phyloP scores from a whole-genome alignment of 2,113 vertebrate genomes.

The Dasypus novemcinctus region DNA sequence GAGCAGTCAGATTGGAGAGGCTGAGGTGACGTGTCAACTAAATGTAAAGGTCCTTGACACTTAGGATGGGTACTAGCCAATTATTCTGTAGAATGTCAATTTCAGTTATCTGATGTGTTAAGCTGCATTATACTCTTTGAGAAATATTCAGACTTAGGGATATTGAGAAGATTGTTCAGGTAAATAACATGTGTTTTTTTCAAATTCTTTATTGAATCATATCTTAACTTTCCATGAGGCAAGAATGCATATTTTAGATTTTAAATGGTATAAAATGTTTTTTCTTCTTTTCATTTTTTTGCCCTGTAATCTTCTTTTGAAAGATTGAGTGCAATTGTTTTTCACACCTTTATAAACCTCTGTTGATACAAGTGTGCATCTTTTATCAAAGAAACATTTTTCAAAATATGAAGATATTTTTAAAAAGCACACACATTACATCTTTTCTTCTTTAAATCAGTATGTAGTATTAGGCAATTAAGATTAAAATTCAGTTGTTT shows the following conservation, averaged over 20 bases:
- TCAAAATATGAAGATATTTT: neutral
- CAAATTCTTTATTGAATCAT: neutral
- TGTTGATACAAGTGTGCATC: neutral
- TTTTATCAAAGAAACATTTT: neutral
- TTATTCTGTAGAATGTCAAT: neutral
- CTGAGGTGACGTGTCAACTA: too few species aligned
- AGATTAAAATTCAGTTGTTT: neutral
- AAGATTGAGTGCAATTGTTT: neutral
- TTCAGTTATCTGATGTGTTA: neutral
- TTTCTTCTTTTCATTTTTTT: neutral
- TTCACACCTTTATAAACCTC: neutral
- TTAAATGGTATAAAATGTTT: neutral
- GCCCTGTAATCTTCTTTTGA: neutral
- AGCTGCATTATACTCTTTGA: neutral
- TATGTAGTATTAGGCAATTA: neutral
- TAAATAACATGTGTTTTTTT: constrained; percentile 1
- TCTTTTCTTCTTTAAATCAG: neutral
- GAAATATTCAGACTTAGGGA: neutral
- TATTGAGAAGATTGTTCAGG: neutral
- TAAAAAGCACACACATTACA: neutral
- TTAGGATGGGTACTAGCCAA: neutral
- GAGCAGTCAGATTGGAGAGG: too few species aligned
- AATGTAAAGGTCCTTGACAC: neutral
- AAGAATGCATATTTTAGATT: neutral
- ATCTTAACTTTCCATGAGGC: neutral